Evolutionary conservation across 1,140 invertebrate genomes (phyloP), one percentile per base, ranked within the genome.

Genomic region (Paracyclopina nana): DNA sequence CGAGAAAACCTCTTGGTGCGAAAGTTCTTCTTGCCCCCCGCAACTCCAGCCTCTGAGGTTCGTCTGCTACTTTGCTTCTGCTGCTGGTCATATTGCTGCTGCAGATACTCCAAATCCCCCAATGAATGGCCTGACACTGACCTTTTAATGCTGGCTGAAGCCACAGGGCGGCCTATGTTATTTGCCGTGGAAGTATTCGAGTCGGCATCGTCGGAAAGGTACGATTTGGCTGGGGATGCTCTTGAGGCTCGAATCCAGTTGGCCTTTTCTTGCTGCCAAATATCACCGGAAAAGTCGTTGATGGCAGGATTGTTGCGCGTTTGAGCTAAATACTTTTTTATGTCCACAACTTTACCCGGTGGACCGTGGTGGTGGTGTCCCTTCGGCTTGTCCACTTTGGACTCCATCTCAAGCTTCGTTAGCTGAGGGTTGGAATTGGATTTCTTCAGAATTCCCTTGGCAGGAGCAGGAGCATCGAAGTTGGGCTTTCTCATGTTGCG

Each of bases 391-490:
- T 29, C 24, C 8, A 48, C 27, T 4, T 52, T 38, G 12, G n/a
- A 14, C 5, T n/a, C 40, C 8, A n/a, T 25, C 12, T 34, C 26
- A 3, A 40, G 18, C 28, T 53, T 54, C 11, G 29, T 54, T 4
- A 42, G 26, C 9, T 52, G 27, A n/a, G 38, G 46, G 22, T 54
- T 54, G 18, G 46, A 38, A 25, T 14, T 20, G 14, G 31, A 52
- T 25, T 54, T 50, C 28, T 54, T 50, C 20, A 52, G 38, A 25
- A 54, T 54, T 14, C 53, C 53, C n/a, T 52, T 52, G 6, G 50
- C 31, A 6, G 46, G 45, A 5, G 46, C 27, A 20, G 50, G 38
- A 25, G 52, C 52, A 2, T 20, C 18, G 29, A 27, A 31, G 22
- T 49, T 53, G 8, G 52, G 45, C 2, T 12, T 31, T 12, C 18